Evolutionary conservation across 2,113 vertebrate genomes (phyloP), one percentile per base, ranked within the genome.

Genomic region (Buteo buteo): DNA sequence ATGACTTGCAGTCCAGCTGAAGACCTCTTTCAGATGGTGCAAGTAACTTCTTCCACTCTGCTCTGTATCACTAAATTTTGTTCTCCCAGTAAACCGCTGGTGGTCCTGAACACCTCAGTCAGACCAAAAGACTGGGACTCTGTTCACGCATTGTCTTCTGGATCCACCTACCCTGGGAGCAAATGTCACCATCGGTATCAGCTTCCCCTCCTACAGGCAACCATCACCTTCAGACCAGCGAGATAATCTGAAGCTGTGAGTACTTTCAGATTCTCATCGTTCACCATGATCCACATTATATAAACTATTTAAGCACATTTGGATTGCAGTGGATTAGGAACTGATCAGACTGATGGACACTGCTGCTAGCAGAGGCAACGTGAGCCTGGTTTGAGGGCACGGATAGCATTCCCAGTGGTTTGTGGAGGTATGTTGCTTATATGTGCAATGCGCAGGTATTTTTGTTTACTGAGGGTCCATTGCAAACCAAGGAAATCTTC

Each of bases 41-140:
- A 28, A 45, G n/a, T 4, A 42, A 67, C 24, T 52, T n/a, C 29
- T 80, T 59, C 52, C 26, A 34, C 5, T 17, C 45, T 1, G 0
- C 8, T 25, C 1, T 1, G 1, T 16, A 31, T 13, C 4, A 28
- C 28, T 31, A 52, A 66, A 62, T 64, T n/a, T 31, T 16, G 3
- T 25, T 72, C 42, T 49, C 15, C 20, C n/a, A 20, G 2, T 21
- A n/a, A 70, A 38, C 15, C 14, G 4, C 7, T 42, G 20, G 7
- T 67, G 64, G 29, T 61, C 8, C 24, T 79, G n/a, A 58, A 32
- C 20, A 55, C 29, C 22, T 69, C 18, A 5, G 13, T 54, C 28
- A 42, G 22, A n/a, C 4, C 6, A 47, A 49, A 57, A 70, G 16
- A 4, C 5, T 26, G 38, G 13, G 34, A 4, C 1, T 6, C 10